Evolutionary conservation across 2,888 invertebrate species (phyloP), one percentile per base, ranked within the genome.

Genomic region (Exephanes ischioxanthus): DNA sequence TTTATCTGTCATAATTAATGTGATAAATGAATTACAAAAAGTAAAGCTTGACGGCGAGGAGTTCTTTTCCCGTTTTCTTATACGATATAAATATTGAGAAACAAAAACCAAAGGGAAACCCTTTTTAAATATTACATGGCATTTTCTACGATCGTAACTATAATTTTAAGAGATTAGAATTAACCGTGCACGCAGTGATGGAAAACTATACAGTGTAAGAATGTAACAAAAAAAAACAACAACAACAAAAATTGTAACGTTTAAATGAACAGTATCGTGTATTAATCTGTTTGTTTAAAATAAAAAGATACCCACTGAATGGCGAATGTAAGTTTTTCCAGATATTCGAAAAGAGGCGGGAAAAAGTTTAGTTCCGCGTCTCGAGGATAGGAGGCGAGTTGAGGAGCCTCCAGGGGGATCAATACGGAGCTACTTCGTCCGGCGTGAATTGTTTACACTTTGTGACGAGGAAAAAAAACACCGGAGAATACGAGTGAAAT

Each of bases 251-350:
- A 90, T 88, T 90, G 90, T 91, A 91, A 89, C 84, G 87, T 90
- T 90, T 88, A 89, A 89, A 89, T 87, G 90, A 89, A 88, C 90
- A 89, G 87, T 87, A 88, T 84, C 89, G 80, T 89, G 87, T 88
- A 91, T 91, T 91, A 92, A 89, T 88, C 91, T 91, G 89, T 92
- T 92, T 90, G 90, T 92, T 92, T 91, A 89, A 92, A 92, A 92
- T 92, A 92, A 92, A 81, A 58, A 51, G 61, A 70, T 89, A 91
- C 88, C 89, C 89, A 89, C 87, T 89, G 88, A 90, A 90, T 48
- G 63, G 67, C 41, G n/a, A 9, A 55, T 53, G 37, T 61, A 9
- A 63, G 55, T 61, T 55, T 58, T 73, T 58, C 30, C 7, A 14
- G 16, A 9, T 3, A 53, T 55, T 67, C 14, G 37, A 77, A 67